These are phyloP conservation scores for Dasysyrphus albostriatus DNA, from an alignment of 2,888 invertebrate species.

Conservation along the genomic window DNA sequence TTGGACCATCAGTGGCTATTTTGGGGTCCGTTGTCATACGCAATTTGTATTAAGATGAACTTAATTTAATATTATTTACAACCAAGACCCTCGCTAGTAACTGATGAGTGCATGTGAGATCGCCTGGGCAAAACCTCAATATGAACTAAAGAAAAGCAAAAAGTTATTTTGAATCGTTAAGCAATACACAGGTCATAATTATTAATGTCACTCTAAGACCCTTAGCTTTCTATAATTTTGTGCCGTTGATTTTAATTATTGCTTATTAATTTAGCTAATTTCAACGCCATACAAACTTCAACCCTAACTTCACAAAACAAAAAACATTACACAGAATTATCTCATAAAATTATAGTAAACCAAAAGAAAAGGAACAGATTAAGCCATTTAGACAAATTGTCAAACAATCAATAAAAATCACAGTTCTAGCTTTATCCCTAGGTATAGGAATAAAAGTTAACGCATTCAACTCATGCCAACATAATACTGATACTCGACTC, in stretches of 20 bases:
- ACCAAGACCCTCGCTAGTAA: too few relatives aligned
- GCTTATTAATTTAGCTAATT: background rate
- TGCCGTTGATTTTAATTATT: background rate
- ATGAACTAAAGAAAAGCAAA: too few relatives aligned
- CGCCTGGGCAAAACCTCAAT: too few relatives aligned
- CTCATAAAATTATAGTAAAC: background rate
- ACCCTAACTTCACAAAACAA: background rate
- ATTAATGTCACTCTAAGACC: too few relatives aligned
- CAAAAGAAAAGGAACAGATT: constrained; percentile 19
- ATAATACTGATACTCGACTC: background rate
- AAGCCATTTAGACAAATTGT: constrained; percentile 30
- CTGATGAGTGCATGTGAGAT: too few relatives aligned
- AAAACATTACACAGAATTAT: background rate
- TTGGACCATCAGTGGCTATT: too few relatives aligned
- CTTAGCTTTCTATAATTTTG: too few relatives aligned
- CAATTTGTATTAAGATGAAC: too few relatives aligned
- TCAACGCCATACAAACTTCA: background rate
- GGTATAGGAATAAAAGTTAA: constrained; percentile 21
- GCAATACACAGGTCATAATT: too few relatives aligned
- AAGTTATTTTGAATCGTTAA: too few relatives aligned
- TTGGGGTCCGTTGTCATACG: too few relatives aligned
- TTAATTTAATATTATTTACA: too few relatives aligned
- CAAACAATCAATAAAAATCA: constrained; percentile 26
- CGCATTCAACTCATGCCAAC: constrained; percentile 1
- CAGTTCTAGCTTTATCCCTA: background rate